phyloP scores from a whole-genome alignment of 92 coral and sea anemone species.

The Anthopleura xanthogrammica region DNA sequence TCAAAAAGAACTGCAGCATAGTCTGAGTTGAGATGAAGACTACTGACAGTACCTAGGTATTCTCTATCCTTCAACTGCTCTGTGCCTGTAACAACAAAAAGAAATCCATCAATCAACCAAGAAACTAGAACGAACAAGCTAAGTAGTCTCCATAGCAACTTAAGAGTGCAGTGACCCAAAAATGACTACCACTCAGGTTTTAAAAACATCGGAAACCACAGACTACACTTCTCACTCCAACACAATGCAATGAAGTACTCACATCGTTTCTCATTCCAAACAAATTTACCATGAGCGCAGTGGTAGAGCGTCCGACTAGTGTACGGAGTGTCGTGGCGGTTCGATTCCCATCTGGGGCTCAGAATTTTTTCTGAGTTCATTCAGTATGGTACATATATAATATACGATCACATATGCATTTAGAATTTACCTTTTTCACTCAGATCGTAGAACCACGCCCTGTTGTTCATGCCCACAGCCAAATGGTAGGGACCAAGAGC shows the following conservation, averaged over 20 bases:
- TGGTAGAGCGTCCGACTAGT: too few species aligned
- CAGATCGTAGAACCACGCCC: constrained; percentile 95
- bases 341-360: too few species aligned
- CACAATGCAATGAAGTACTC: not conserved
- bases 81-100: constrained; percentile 48
- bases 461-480: constrained; percentile 98
- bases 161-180: too few species aligned
- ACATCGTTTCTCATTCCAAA: not conserved
- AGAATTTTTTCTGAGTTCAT: too few species aligned
- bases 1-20: constrained; percentile 98
- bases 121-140: not conserved
- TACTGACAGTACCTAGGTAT: constrained; percentile 88
- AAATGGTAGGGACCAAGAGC: constrained; percentile 97
- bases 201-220: too few species aligned
- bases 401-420: too few species aligned
- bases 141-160: not conserved
- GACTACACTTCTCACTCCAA: too few species aligned
- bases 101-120: not conserved
- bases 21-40: constrained; percentile 84
- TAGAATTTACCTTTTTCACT: constrained; percentile 77
- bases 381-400: too few species aligned
- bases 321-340: too few species aligned
- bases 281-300: not conserved
- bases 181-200: too few species aligned
- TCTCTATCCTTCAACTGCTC: constrained; percentile 96